phyloP scores from a whole-genome alignment of 2,888 invertebrate species.

The Erebia palarica region DNA sequence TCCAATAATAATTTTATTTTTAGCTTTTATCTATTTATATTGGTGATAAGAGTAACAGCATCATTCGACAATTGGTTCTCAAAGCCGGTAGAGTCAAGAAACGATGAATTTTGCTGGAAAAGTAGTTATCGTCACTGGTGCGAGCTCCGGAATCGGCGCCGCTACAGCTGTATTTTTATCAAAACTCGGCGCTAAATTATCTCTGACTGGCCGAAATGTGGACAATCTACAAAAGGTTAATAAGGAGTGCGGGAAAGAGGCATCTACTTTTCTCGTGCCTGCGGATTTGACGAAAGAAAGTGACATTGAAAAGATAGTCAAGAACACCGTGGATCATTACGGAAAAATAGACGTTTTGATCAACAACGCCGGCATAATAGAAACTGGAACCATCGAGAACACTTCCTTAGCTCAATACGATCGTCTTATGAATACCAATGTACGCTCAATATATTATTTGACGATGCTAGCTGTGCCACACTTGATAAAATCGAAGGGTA shows the following conservation, averaged over 20 bases:
- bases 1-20: constrained; percentile 32
- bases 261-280: constrained; percentile 81
- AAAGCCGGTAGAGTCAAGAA: background rate
- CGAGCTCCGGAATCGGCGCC: constrained; percentile 93
- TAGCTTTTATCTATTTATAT: constrained; percentile 44
- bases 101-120: constrained; percentile 85
- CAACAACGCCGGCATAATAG: constrained; percentile 95
- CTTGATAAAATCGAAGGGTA: constrained; percentile 91
- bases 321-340: constrained; percentile 87
- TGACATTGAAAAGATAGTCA: constrained; percentile 87
- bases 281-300: constrained; percentile 89
- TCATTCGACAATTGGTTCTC: background rate
- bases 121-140: constrained; percentile 89
- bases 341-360: constrained; percentile 91
- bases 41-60: constrained; percentile 36
- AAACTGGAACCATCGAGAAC: constrained; percentile 91
- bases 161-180: constrained; percentile 91
- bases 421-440: constrained; percentile 93
- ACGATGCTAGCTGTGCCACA: constrained; percentile 95
- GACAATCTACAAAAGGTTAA: constrained; percentile 82
- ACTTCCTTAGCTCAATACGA: constrained; percentile 94
- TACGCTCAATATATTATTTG: constrained; percentile 90
- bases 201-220: constrained; percentile 86
- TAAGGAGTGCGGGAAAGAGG: constrained; percentile 64
- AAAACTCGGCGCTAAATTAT: constrained; percentile 88